phyloP scores from a whole-genome alignment of 1,140 invertebrate genomes.

The Zaprionus nigranus region DNA sequence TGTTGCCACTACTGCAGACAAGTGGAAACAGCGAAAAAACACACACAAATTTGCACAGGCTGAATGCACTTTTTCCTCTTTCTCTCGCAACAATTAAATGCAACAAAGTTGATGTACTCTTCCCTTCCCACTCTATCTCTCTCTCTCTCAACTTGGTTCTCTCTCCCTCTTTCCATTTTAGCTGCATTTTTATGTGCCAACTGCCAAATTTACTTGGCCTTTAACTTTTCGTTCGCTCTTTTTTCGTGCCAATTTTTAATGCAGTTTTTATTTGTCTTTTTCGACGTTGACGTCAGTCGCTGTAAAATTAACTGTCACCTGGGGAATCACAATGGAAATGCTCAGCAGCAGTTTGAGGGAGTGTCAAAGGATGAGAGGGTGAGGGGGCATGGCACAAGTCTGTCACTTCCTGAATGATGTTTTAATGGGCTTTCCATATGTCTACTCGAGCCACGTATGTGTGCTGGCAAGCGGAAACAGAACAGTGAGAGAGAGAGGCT shows the following conservation, averaged over 20 bases:
- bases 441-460: conserved; percentile 7
- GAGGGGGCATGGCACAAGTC: conserved; percentile 12
- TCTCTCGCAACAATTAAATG: conserved; percentile 66
- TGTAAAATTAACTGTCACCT: conserved; percentile 71
- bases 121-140: neutral
- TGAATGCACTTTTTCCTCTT: conserved; percentile 48
- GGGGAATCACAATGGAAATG: conserved; percentile 33
- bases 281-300: conserved; percentile 53
- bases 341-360: neutral
- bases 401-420: conserved; percentile 65
- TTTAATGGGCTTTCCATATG: conserved; percentile 61
- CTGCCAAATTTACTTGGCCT: conserved; percentile 58
- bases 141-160: neutral
- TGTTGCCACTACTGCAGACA: conserved; percentile 47
- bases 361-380: neutral
- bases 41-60: conserved; percentile 28
- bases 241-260: conserved; percentile 42
- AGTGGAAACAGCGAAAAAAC: conserved; percentile 53
- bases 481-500: neutral
- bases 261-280: conserved; percentile 45
- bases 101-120: conserved; percentile 31
- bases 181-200: conserved; percentile 56
- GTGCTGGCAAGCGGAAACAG: conserved; percentile 17
- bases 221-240: conserved; percentile 49
- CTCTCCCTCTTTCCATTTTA: conserved; percentile 16